Evolutionary conservation across 92 coral and sea anemone genomes (phyloP).

Genomic region (Pocillopora grandis): DNA sequence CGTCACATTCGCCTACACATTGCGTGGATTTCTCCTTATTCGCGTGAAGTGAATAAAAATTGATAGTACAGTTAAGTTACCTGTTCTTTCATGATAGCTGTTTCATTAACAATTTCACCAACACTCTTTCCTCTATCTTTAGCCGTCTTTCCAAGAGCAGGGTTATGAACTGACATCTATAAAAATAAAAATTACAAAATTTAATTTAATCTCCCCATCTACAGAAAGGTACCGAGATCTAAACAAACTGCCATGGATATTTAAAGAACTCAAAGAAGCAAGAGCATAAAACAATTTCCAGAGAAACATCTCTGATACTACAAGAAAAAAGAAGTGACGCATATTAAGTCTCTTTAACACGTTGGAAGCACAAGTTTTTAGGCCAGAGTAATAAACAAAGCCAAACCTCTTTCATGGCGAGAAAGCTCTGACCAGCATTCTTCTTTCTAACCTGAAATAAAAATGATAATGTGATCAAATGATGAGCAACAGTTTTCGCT

Average conservation of each 20-base stretch:
- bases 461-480: not conserved
- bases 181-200: not conserved
- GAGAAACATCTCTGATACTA: no score
- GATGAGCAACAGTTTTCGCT: not conserved
- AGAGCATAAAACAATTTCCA: no score
- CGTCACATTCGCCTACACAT: no score
- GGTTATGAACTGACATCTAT: conserved; percentile 83
- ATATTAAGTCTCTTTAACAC: no score
- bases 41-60: no score
- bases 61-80: conserved; percentile 22
- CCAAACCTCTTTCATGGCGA: conserved; percentile 95
- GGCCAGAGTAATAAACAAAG: not conserved
- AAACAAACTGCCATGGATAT: no score
- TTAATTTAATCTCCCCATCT: no score
- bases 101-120: conserved; percentile 93
- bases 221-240: no score
- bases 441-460: conserved; percentile 81
- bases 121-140: conserved; percentile 93
- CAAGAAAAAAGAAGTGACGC: no score
- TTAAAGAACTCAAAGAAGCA: no score
- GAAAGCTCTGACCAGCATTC: conserved; percentile 85
- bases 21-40: no score
- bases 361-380: no score
- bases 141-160: conserved; percentile 92
- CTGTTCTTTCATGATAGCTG: conserved; percentile 96